These are phyloP conservation scores for Drosophila willistoni DNA, from an alignment of 1,140 invertebrate genomes.

Conservation along the genomic window DNA sequence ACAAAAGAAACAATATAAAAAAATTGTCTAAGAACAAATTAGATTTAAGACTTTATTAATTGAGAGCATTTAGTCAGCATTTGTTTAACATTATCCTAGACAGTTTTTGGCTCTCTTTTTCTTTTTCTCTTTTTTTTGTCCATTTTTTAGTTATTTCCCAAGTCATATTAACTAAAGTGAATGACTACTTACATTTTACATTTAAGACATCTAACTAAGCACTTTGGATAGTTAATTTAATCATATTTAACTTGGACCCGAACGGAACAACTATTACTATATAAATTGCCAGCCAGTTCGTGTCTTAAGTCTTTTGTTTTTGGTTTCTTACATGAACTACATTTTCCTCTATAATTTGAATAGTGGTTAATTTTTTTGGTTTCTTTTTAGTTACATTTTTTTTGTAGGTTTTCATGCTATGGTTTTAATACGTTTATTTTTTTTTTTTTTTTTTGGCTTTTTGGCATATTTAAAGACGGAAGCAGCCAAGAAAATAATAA, in stretches of 20 bases:
- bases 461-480: constrained; percentile 29
- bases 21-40: too few species aligned
- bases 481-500: constrained; percentile 12
- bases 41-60: too few species aligned
- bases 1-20: not conserved
- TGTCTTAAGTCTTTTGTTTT: constrained; percentile 27
- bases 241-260: not conserved
- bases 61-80: too few species aligned
- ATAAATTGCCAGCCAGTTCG: constrained; percentile 14
- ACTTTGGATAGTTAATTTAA: not conserved
- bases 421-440: constrained; percentile 2
- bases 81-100: too few species aligned
- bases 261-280: not conserved
- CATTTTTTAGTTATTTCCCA: not conserved
- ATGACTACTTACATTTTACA: not conserved
- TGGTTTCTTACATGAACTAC: constrained; percentile 1
- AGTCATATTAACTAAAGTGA: too few species aligned
- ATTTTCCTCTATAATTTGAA: constrained; percentile 11
- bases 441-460: constrained; percentile 8
- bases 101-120: too few species aligned
- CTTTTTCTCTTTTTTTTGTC: constrained; percentile 2
- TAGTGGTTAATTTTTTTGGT: not conserved
- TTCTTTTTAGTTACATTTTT: not conserved
- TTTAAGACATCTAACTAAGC: not conserved
- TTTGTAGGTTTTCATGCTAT: constrained; percentile 17